phyloP scores from a whole-genome alignment of 2,888 invertebrate species.

The Caenorhabditis drosophilae region DNA sequence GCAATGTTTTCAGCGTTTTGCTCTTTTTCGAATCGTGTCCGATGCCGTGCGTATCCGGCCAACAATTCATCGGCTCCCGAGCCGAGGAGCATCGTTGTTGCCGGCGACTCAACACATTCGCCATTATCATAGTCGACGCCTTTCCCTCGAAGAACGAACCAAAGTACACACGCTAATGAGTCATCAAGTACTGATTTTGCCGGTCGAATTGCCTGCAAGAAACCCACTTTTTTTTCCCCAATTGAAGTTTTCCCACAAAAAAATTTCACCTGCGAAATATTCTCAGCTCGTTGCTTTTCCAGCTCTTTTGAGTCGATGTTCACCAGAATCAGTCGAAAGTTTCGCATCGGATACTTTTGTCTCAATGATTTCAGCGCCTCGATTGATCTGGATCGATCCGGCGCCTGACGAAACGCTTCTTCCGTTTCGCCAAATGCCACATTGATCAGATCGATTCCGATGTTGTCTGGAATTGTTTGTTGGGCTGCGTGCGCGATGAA shows the following conservation, averaged over 20 bases:
- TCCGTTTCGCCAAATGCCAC: conserved; percentile 52
- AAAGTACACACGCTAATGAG: conserved; percentile 86
- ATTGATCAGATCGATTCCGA: conserved; percentile 59
- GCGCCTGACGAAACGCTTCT: conserved; percentile 37
- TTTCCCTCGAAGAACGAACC: conserved; percentile 88
- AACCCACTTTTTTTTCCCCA: too few species aligned
- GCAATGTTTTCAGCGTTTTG: conserved; percentile 21
- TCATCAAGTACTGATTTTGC: conserved; percentile 88
- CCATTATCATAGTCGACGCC: conserved; percentile 70
- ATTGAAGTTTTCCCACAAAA: too few species aligned
- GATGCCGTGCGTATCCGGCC: conserved; percentile 89
- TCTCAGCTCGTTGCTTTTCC: conserved; percentile 21
- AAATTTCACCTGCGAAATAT: conserved; percentile 13
- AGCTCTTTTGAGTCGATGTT: conserved; percentile 61
- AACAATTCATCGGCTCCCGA: conserved; percentile 97
- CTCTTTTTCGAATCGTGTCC: conserved; percentile 74
- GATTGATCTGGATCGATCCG: conserved; percentile 43
- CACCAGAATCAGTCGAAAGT: conserved; percentile 71
- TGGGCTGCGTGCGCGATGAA: conserved; percentile 78
- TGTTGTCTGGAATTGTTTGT: conserved; percentile 73
- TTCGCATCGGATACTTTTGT: conserved; percentile 77
- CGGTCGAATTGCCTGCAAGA: conserved; percentile 73
- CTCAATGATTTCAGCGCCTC: conserved; percentile 78
- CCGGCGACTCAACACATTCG: conserved; percentile 15
- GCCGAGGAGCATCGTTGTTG: conserved; percentile 77